Evolutionary conservation across 2,797 vertebrate species (phyloP), one percentile per base, ranked within the genome.

Genomic region (Leptoclinus maculatus): DNA sequence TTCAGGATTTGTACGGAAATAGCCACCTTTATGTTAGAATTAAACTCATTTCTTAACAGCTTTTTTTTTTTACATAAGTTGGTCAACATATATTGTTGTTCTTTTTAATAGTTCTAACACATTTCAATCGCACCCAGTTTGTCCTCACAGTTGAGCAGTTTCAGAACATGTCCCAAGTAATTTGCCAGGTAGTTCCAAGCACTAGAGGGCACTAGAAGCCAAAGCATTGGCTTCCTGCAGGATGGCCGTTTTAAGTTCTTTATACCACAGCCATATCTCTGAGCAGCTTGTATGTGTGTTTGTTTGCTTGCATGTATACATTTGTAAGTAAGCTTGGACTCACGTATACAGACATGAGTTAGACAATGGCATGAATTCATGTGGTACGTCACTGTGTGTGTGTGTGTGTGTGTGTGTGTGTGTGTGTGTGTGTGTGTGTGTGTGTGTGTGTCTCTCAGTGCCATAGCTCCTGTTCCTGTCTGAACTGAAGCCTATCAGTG

Each of bases 121-220:
- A 16, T 74, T 77, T 75, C 32, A 67, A n/a, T 56, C 5, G 9
- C 7, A 54, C 64, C 57, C 58, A 76, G 69, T 66, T 69, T 83
- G 38, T 74, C 49, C 70, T 71, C 68, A 69, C 65, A 79, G 53
- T 54, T 64, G 72, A 21, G 43, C 79, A 72, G 66, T 83, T 80
- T 45, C 23, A 83, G 65, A 19, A 68, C 47, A 74, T 16, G 16
- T 75, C 34, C 25, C 72, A 59, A 66, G 68, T 25, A 4, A 45
- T 71, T 83, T 88, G n/a, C 41, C 83, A 51, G 63, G 27, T 53
- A 19, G 14, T 25, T 81, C 21, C 36, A 14, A 71, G 66, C 95
- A 93, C 93, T 92, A 95, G 95, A 95, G 94, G 91, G 94, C 95
- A 95, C 91, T 95, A 87, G 74, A 93, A 93, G 89, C 91, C 91